Evolutionary conservation across 2,888 invertebrate species (phyloP), one percentile per base, ranked within the genome.

Genomic region (Caenorhabditis parvicauda): DNA sequence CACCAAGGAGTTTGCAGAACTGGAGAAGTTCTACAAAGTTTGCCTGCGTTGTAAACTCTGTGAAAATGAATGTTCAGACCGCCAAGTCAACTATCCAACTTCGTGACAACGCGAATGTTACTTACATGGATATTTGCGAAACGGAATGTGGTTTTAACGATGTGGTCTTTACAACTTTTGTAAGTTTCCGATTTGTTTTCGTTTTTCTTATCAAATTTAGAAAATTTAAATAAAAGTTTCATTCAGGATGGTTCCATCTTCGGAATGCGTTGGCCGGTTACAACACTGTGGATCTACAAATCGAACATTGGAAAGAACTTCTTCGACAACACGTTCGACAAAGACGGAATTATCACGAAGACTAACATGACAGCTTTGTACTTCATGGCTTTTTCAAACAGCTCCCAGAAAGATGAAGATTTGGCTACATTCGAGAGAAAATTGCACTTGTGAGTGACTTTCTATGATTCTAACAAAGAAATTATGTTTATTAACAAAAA

Each of bases 241-340:
- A 52, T 52, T 21, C 41, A 57, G 56, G 19, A 19, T 1, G 37
- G 45, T 41, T 22, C 54, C 44, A 54, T 49, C 24, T 59, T 63
- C n/a, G 70, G 61, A 3, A 22, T 65, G 9, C 37, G 49, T 9
- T 70, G 64, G 46, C 70, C 70, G n/a, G 52, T 65, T 0, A 56
- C 70, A 2, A 24, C 43, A 5, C 43, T 70, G 28, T 48, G 65
- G 9, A 22, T 39, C 1, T 73, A 70, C 53, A 48, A 69, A 38
- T 63, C 72, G 14, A 73, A 73, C 51, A 73, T 73, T 46, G 72
- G 67, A 29, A 73, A 73, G 42, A 64, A 73, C 47, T 69, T 73
- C 44, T 73, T 64, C 43, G 38, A 58, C 22, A 52, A 61, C 2
- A 54, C 42, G 0, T 21, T 44, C 2, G 24, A 41, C 0, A 32